Evolutionary conservation across 2,113 vertebrate genomes (phyloP), one percentile per base, ranked within the genome.

Genomic region (Ammodramus savannarum): DNA sequence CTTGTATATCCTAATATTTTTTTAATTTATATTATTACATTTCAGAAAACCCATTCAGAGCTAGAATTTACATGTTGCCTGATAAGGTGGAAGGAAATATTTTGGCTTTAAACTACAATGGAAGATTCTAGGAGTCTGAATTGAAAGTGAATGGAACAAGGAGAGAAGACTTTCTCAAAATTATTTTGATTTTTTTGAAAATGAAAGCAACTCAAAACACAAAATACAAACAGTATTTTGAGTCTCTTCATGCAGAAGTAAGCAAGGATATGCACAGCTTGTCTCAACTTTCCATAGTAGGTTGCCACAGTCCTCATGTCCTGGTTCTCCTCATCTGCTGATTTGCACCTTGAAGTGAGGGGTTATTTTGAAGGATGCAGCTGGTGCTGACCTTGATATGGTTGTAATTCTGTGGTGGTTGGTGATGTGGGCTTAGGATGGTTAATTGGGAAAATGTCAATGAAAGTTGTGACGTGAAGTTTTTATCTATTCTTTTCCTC

Each of bases 281-380:
- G 5, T 23, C 5, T 57, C 21, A 6, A 0, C 9, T 67, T 78
- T 15, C 25, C 25, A 12, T 8, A 29, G 26, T 5, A 8, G 0
- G 0, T 55, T 83, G n/a, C 12, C 22, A n/a, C 11, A 44, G 8
- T 46, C 57, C 67, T 11, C 1, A 0, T 38, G 12, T 39, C 52
- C 36, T 71, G 12, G 6, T 61, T 77, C 54, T 92, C 27, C 41
- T 52, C 3, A 4, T 13, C 61, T 69, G 0, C 44, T 84, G 34
- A 9, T 18, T 57, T 72, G 39, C 51, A 29, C 36, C 71, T 43
- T 61, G 39, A 73, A 66, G 9, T 19, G 23, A 76, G 13, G 13
- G 5, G 0, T 15, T 55, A 25, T 27, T 61, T 16, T 49, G 18
- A n/a, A 77, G 65, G 51, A 8, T 49, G 81, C 25, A 78, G 20